A percentile compares a stretch with the other conserved stretches of the same genome.
These are phyloP conservation scores for Lacerta agilis DNA, from an alignment of 2,797 vertebrate species.

Conservation along the genomic window DNA sequence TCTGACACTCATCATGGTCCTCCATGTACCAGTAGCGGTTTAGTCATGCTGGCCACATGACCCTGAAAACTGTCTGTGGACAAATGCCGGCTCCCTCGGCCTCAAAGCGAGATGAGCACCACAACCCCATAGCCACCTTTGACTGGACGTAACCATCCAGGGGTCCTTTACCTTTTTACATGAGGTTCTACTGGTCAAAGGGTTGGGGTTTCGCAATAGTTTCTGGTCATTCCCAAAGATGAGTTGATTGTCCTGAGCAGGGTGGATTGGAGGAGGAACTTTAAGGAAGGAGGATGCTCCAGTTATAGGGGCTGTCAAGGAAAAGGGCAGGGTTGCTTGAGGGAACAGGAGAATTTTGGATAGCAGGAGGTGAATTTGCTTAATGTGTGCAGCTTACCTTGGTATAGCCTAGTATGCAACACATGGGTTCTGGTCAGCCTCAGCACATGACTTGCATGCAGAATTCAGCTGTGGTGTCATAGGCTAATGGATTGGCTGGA, in stretches of 20 bases:
- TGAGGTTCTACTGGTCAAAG: neutral
- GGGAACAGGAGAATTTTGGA: neutral
- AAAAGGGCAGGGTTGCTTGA: neutral
- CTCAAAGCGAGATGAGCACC: too few relatives aligned
- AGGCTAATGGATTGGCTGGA: neutral
- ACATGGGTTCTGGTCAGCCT: too few relatives aligned
- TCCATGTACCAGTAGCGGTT: too few relatives aligned
- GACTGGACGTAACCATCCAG: too few relatives aligned
- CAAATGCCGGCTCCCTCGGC: too few relatives aligned
- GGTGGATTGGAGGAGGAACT: neutral
- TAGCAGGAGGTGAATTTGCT: neutral
- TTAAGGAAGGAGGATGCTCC: neutral
- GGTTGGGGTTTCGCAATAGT: neutral
- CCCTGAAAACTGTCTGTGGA: too few relatives aligned
- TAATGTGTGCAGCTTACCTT: neutral
- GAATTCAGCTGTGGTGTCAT: neutral
- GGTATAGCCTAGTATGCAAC: neutral
- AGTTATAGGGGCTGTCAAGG: neutral
- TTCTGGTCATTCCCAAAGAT: neutral
- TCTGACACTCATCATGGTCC: too few relatives aligned
- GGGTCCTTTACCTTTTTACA: neutral
- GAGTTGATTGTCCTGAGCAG: neutral
- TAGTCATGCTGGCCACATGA: too few relatives aligned
- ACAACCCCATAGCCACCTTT: too few relatives aligned
- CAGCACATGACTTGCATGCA: too few relatives aligned